These are phyloP conservation scores for Chelidonichthys spinosus DNA, from an alignment of 2,797 vertebrate genomes.

Conservation along the genomic window DNA sequence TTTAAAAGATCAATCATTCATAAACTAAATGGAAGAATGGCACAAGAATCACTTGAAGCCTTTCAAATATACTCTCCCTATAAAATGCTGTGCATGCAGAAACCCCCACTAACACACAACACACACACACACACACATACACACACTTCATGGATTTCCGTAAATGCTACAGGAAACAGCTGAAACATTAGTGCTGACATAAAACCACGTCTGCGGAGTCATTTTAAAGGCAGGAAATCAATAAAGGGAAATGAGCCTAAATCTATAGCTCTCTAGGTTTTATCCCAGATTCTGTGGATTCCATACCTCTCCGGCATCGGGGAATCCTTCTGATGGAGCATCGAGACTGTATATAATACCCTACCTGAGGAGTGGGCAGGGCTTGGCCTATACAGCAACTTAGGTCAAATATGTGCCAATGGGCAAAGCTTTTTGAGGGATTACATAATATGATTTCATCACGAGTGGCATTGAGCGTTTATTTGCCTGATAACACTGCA, in stretches of 20 bases:
- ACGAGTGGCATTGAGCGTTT: constrained; percentile 20
- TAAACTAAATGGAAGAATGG: constrained; percentile 25
- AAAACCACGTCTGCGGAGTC: constrained; percentile 67
- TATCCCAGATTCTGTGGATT: constrained; percentile 57
- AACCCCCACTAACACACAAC: constrained; percentile 14
- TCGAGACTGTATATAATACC: constrained; percentile 35
- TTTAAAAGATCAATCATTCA: constrained; percentile 40
- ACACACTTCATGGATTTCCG: constrained; percentile 59
- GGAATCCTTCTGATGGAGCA: constrained; percentile 53
- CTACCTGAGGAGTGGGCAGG: constrained; percentile 10
- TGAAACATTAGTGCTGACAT: constrained; percentile 78
- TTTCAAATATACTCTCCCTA: constrained; percentile 29
- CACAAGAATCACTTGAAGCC: constrained; percentile 8
- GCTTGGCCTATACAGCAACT: constrained; percentile 44
- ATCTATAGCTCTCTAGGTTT: constrained; percentile 72
- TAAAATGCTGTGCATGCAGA: constrained; percentile 43
- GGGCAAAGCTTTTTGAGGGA: constrained; percentile 37
- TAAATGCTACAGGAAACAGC: constrained; percentile 77
- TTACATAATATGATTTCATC: constrained; percentile 48
- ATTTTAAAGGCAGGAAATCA: constrained; percentile 77
- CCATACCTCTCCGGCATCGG: constrained; percentile 44
- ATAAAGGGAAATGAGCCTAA: constrained; percentile 76
- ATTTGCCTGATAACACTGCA: constrained; percentile 17
- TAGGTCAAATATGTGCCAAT: constrained; percentile 51
- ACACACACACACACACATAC: constrained; percentile 23